Conservation (phyloP, 1,140 invertebrate species). For the Drosophila orena region DNA sequence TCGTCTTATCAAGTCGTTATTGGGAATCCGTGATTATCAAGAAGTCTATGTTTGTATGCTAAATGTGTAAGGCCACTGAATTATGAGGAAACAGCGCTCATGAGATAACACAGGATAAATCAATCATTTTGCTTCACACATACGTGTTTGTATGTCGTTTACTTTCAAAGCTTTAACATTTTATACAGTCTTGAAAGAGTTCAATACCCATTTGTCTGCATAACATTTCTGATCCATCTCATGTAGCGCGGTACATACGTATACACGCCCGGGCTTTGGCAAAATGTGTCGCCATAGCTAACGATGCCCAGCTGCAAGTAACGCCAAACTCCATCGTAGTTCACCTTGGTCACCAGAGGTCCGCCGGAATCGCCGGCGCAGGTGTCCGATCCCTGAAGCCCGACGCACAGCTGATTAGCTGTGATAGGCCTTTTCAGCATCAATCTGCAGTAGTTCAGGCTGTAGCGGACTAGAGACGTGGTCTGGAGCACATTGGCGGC, state of each 20-base stretch:
- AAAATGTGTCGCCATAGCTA: constrained; percentile 7
- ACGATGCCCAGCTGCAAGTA: constrained; percentile 52
- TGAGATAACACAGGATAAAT: not conserved
- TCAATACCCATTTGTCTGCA: not conserved
- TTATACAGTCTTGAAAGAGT: not conserved
- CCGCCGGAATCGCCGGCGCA: constrained; percentile 49
- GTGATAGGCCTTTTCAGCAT: not conserved
- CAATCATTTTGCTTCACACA: too few relatives aligned
- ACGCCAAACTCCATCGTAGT: not conserved
- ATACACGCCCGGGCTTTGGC: constrained; percentile 40
- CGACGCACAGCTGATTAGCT: constrained; percentile 25
- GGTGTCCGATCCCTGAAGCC: constrained; percentile 5
- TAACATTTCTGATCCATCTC: not conserved
- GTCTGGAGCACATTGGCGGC: constrained; percentile 24
- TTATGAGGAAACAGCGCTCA: not conserved
- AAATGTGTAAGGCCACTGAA: too few relatives aligned
- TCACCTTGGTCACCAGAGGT: constrained; percentile 19
- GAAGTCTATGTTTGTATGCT: not conserved
- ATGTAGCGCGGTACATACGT: constrained; percentile 33
- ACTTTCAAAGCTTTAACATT: too few relatives aligned
- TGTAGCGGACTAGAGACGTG: not conserved
- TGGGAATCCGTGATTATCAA: not conserved
- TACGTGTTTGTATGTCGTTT: too few relatives aligned
- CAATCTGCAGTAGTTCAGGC: not conserved
- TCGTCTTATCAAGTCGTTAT: constrained; percentile 7